Base-by-base conservation (phyloP, 2,888 invertebrate genomes). In the Clusia tigrina region DNA sequence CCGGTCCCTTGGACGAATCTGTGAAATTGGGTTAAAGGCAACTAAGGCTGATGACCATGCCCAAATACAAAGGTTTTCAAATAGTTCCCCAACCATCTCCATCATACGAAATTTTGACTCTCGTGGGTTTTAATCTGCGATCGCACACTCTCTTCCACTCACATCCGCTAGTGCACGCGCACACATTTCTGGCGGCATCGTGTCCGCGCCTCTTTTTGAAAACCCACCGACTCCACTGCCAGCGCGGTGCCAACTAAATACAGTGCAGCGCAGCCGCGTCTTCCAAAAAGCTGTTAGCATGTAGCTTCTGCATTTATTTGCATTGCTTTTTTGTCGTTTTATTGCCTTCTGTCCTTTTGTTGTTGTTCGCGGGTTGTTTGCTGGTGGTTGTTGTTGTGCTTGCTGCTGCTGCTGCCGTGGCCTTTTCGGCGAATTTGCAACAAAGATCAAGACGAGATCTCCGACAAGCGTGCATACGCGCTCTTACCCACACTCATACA, bases 221-320 rank as follows among this genome's bases (percentile, higher is more conserved):
- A 38, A 17, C 46, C 23, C 42, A 6, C 51, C 15, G 55, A 60
- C 48, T 52, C 46, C 48, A 52, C 37, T 52, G 56, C 46, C 52
- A 32, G 12, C 42, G 46, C 5, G 12, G 6, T 6, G n/a, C n/a
- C 42, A 17, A 42, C 42, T n/a, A 42, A 2, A 42, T 42, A 10
- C 2, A 42, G n/a, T n/a, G 42, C 42, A 23, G 54, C 46, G 46
- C 58, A 63, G 72, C 71, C 72, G 75, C 73, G 73, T 71, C 70
- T 67, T 74, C 72, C 69, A 71, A 72, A 77, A 77, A 77, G 78
- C 78, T 77, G 78, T 77, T 77, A 78, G 78, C 76, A 77, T 73
- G 78, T 78, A 77, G 77, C 77, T 77, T 78, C 77, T 77, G 78
- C 78, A 77, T 78, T 77, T 77, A 75, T 69, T 66, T 62, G 32